Evolutionary conservation across 2,797 vertebrate species (phyloP).

Genomic region (Aeoliscus strigatus): DNA sequence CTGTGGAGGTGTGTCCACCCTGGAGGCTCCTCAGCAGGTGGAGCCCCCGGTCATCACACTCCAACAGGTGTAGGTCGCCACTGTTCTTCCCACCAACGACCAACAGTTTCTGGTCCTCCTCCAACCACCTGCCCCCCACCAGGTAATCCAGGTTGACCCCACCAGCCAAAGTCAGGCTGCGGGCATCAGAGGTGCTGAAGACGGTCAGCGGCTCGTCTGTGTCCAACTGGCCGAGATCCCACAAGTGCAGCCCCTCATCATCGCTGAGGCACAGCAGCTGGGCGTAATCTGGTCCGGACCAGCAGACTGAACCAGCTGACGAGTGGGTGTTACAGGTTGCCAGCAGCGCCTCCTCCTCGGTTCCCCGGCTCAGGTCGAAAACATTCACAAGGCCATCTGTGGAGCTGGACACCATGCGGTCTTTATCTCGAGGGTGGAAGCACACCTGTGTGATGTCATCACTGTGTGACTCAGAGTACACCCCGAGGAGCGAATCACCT

Average conservation of each 20-base stretch:
- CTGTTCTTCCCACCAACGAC: slow-evolving; percentile 79
- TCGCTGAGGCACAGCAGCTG: slow-evolving; percentile 76
- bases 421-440: slow-evolving; percentile 83
- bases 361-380: slow-evolving; percentile 83
- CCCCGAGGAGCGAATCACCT: slow-evolving; percentile 69
- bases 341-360: slow-evolving; percentile 85
- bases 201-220: slow-evolving; percentile 79
- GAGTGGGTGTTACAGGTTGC: slow-evolving; percentile 87
- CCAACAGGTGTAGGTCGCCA: slow-evolving; percentile 80
- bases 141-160: slow-evolving; percentile 77
- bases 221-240: slow-evolving; percentile 83
- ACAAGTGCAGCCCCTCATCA: slow-evolving; percentile 88
- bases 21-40: slow-evolving; percentile 69
- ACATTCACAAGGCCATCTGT: slow-evolving; percentile 91
- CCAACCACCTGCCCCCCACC: slow-evolving; percentile 83
- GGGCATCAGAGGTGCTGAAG: slow-evolving; percentile 73
- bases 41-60: slow-evolving; percentile 67
- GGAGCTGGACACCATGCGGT: slow-evolving; percentile 81
- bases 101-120: slow-evolving; percentile 74
- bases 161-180: slow-evolving; percentile 44
- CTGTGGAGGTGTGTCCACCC: slow-evolving; percentile 77
- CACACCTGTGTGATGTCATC: slow-evolving; percentile 89
- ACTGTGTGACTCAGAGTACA: slow-evolving; percentile 90
- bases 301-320: slow-evolving; percentile 79
- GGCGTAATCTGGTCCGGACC: slow-evolving; percentile 64